Evolutionary conservation across 2,888 invertebrate genomes (phyloP).

Genomic region (Platycheirus albimanus): DNA sequence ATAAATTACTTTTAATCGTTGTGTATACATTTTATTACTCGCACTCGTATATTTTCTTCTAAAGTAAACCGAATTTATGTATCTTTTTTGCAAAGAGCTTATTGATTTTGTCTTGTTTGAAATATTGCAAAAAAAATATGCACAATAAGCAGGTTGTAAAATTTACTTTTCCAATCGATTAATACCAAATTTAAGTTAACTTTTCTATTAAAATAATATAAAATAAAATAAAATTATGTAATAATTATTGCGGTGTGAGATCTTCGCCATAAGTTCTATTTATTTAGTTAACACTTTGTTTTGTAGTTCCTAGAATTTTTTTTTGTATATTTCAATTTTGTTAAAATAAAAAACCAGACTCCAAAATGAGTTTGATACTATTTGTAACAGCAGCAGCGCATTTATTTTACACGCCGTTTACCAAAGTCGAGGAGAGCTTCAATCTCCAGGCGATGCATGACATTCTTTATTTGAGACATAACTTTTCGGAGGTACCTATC

Average conservation of each 20-base stretch:
- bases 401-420: conserved; percentile 94
- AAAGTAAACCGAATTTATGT: conserved; percentile 12
- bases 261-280: conserved; percentile 5
- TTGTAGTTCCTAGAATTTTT: conserved; percentile 44
- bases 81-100: neutral
- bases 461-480: conserved; percentile 93
- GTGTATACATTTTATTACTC: conserved; percentile 42
- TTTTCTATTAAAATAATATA: neutral
- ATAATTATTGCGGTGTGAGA: conserved; percentile 35
- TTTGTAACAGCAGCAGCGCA: conserved; percentile 90
- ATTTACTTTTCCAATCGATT: neutral
- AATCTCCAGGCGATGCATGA: conserved; percentile 99
- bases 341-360: conserved; percentile 2
- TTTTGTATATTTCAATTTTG: neutral
- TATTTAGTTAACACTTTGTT: conserved; percentile 12
- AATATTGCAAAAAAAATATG: neutral
- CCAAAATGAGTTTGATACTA: conserved; percentile 88
- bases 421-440: conserved; percentile 99
- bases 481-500: conserved; percentile 89
- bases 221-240: conserved; percentile 58
- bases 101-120: neutral
- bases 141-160: neutral
- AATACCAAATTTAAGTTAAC: neutral
- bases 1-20: conserved; percentile 34
- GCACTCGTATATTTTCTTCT: conserved; percentile 22